Evolutionary conservation across 1,140 invertebrate species (phyloP), one percentile per base, ranked within the genome.

Genomic region (Lepidurus arcticus): DNA sequence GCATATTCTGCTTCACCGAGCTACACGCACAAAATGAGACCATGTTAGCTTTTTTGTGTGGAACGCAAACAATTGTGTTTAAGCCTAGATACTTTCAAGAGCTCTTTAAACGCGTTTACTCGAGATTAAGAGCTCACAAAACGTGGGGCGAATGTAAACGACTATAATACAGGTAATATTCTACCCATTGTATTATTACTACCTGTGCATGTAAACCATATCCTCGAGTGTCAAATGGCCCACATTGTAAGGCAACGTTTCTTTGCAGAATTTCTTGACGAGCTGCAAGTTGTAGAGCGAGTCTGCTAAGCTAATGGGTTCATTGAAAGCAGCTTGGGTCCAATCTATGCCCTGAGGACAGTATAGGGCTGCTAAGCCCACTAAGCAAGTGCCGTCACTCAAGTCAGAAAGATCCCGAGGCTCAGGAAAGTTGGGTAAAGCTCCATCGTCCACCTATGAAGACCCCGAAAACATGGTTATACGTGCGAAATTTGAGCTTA

Each of bases 161-260:
- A 34, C 34, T 34, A 34, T 34, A 34, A 34, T 34, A 34, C 34
- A 34, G 34, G 34, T 34, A 3, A 34, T 34, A 34, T 34, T 34
- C 3, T 47, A 16, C 8, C 8, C 4, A 10, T 47, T 0, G 8
- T 74, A 21, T 42, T 74, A 13, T 44, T 75, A 86, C 86, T 85
- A 95, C 93, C 94, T 94, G 85, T 95, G 90, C 89, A 97, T 93
- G 84, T 97, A 98, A 42, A 97, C 93, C 75, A 99, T 91, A 85
- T 99, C 97, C 85, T 98, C 96, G 65, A 95, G 94, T 84, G 92
- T 91, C 88, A 98, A 93, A 84, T 98, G 96, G 87, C 97, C 97
- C 83, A 95, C 92, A 82, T 93, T 91, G 85, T 92, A 91, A 80
- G 95, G 94, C 83, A 98, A 89, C 84, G 90, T 89, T 13, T 85